These are phyloP conservation scores for Aphrophora alni DNA, from an alignment of 2,888 invertebrate genomes.

Conservation along the genomic window DNA sequence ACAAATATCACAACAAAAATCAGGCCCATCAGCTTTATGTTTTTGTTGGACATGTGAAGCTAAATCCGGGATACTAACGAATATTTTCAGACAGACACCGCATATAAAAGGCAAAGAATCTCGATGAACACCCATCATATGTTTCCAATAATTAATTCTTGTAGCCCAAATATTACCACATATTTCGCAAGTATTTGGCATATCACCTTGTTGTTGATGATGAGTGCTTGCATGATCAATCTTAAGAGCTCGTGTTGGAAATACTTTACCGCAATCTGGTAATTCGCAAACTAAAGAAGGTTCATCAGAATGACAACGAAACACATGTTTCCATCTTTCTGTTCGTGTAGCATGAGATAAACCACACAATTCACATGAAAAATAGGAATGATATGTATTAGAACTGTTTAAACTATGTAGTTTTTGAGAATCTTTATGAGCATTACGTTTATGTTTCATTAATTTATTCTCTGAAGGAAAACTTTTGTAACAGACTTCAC, in stretches of 20 bases:
- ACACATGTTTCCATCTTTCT: constrained; percentile 61
- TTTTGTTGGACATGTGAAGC: constrained; percentile 57
- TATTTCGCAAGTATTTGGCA: constrained; percentile 55
- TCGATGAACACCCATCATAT: constrained; percentile 61
- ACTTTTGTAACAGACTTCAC: constrained; percentile 59
- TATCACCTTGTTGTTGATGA: constrained; percentile 58
- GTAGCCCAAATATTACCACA: constrained; percentile 62
- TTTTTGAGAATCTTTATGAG: constrained; percentile 48
- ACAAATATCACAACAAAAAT: constrained; percentile 61
- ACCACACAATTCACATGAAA: constrained; percentile 60
- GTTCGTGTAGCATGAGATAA: constrained; percentile 60
- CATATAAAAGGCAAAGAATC: constrained; percentile 60
- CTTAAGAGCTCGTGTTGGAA: constrained; percentile 58
- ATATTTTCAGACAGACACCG: constrained; percentile 61
- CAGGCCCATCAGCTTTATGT: constrained; percentile 59
- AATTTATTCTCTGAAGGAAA: constrained; percentile 60
- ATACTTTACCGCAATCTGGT: constrained; percentile 55
- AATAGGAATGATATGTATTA: constrained; percentile 44
- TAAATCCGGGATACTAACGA: constrained; percentile 57
- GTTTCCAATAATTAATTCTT: constrained; percentile 62
- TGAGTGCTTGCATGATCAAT: constrained; percentile 58
- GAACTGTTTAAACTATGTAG: constrained; percentile 39
- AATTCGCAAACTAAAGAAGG: constrained; percentile 50
- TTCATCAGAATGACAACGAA: constrained; percentile 57
- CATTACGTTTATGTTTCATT: constrained; percentile 59